Conservation (phyloP, 2,113 vertebrate genomes). For the Strigops habroptila region DNA sequence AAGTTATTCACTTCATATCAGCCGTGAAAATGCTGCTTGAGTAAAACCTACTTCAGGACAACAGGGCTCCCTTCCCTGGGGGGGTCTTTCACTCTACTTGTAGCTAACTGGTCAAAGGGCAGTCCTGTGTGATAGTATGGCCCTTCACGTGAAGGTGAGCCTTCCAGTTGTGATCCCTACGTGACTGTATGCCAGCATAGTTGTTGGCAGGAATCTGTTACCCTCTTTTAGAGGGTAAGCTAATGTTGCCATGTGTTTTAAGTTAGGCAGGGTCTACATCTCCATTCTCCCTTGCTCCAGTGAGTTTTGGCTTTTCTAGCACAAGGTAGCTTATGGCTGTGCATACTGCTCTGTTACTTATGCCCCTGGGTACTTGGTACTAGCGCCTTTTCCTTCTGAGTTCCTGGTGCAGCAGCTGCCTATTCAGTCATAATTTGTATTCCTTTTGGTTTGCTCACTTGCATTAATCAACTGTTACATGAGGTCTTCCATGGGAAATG, state of each 20-base stretch:
- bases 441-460: background rate
- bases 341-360: background rate
- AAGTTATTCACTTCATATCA: background rate
- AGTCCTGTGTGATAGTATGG: background rate
- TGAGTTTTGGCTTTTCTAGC: background rate
- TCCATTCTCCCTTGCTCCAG: background rate
- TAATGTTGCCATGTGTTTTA: background rate
- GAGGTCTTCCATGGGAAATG: background rate
- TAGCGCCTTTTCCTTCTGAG: background rate
- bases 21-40: background rate
- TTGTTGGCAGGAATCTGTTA: background rate
- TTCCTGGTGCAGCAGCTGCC: background rate
- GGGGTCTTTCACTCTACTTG: background rate
- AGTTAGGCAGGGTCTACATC: background rate
- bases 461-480: background rate
- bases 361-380: background rate
- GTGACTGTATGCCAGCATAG: background rate
- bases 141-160: background rate
- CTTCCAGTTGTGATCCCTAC: background rate
- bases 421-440: background rate
- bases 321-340: background rate
- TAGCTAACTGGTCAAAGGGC: background rate
- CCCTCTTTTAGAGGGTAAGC: background rate
- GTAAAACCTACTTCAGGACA: background rate
- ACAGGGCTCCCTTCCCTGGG: background rate